phyloP scores from a whole-genome alignment of 2,113 vertebrate species.

The Saguinus imperator region DNA sequence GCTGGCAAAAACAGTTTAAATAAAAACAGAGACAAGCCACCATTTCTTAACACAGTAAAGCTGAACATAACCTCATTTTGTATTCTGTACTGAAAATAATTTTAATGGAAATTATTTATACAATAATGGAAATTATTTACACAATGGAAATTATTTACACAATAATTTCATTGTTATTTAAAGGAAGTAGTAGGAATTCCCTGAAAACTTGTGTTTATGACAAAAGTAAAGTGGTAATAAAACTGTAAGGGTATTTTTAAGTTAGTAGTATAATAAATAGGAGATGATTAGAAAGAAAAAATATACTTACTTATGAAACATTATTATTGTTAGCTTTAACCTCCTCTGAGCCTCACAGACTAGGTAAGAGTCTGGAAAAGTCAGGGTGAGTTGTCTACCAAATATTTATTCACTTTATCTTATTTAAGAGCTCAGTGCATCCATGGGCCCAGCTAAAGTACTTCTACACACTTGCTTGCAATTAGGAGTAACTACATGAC shows the following conservation, averaged over 20 bases:
- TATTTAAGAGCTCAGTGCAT: constrained; percentile 14
- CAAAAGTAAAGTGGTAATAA: constrained; percentile 18
- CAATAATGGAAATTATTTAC: not conserved
- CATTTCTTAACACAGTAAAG: constrained; percentile 52
- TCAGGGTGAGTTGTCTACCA: not conserved
- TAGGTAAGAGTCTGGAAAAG: constrained; percentile 16
- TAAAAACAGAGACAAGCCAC: constrained; percentile 62
- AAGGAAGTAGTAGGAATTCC: constrained; percentile 48
- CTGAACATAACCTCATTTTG: not conserved
- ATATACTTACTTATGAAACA: not conserved
- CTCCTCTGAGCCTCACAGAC: not conserved
- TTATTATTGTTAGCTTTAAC: not conserved
- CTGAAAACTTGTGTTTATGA: constrained; percentile 47
- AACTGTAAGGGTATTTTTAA: not conserved
- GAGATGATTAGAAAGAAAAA: constrained; percentile 16
- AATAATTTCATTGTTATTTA: constrained; percentile 58
- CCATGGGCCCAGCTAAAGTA: not conserved
- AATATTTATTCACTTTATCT: constrained; percentile 10
- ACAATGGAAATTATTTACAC: constrained; percentile 48
- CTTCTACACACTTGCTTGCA: not conserved
- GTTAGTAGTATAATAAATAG: constrained; percentile 30
- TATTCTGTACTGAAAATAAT: no score
- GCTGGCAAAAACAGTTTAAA: constrained; percentile 62
- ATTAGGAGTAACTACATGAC: not conserved
- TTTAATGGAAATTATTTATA: no score